phyloP scores from a whole-genome alignment of 2,113 vertebrate species.

The Saguinus imperator region DNA sequence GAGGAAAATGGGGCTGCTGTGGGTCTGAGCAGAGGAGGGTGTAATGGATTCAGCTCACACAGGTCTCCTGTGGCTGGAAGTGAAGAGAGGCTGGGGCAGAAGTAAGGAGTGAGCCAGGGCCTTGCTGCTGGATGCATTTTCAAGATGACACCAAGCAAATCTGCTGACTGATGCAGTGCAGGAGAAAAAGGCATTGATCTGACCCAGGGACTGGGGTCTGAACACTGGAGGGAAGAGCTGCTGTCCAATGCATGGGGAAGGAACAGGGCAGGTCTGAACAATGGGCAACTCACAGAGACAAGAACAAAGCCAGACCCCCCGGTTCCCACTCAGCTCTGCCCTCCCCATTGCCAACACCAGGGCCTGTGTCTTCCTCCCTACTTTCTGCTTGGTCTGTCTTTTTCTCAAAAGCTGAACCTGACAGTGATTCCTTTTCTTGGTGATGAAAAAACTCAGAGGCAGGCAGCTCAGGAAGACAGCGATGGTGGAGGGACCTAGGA shows the following conservation, averaged over 20 bases:
- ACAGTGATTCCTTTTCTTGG: constrained; percentile 92
- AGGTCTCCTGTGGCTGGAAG: background rate
- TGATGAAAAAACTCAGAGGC: constrained; percentile 93
- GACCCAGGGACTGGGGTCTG: background rate
- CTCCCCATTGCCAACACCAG: background rate
- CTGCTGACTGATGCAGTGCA: background rate
- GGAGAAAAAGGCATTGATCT: background rate
- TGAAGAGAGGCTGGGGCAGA: background rate
- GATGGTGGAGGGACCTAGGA: constrained; percentile 92
- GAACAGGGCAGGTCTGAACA: background rate
- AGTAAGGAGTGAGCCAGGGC: no score
- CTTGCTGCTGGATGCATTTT: background rate
- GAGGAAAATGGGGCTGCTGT: background rate
- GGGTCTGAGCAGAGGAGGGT: background rate
- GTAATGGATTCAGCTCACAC: accelerated
- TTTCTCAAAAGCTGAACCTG: constrained; percentile 85
- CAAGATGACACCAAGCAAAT: no score
- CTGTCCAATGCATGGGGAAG: no score
- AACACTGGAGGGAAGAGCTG: background rate
- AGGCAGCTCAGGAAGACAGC: constrained; percentile 93
- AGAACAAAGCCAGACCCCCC: background rate
- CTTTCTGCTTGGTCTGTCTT: accelerated
- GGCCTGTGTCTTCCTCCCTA: accelerated
- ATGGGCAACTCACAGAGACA: background rate
- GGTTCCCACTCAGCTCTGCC: background rate